Conservation (phyloP, 2,888 invertebrate genomes). For the Chaetogeoica ovagalla region DNA sequence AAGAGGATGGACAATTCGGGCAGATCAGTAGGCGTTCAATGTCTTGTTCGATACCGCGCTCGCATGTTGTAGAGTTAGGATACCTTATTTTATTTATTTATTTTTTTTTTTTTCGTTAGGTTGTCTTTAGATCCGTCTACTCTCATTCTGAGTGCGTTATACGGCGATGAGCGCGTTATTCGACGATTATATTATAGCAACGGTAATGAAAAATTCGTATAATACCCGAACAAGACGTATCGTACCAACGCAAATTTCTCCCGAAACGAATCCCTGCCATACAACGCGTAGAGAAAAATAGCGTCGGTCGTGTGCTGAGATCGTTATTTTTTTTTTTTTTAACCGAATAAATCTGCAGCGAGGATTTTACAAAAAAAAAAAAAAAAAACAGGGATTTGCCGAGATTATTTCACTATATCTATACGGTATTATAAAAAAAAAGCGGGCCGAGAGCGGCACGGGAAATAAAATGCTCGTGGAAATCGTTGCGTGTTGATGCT, state of each 20-base stretch:
- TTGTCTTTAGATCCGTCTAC: too few relatives aligned
- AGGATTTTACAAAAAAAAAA: slow-evolving; percentile 47
- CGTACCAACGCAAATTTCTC: not conserved
- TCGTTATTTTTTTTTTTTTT: slow-evolving; percentile 16
- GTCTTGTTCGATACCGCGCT: too few relatives aligned
- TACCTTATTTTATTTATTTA: too few relatives aligned
- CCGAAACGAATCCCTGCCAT: not conserved
- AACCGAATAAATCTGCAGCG: slow-evolving; percentile 41
- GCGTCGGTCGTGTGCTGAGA: not conserved
- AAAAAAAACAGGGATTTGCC: slow-evolving; percentile 27
- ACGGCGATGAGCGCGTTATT: too few relatives aligned
- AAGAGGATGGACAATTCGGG: too few relatives aligned
- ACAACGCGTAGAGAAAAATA: too few relatives aligned
- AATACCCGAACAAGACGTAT: slow-evolving; percentile 1
- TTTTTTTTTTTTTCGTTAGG: too few relatives aligned
- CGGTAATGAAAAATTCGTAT: slow-evolving; percentile 14
- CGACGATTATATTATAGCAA: too few relatives aligned
- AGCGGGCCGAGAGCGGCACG: too few relatives aligned
- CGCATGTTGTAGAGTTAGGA: too few relatives aligned
- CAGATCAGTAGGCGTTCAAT: too few relatives aligned
- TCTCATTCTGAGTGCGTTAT: too few relatives aligned
- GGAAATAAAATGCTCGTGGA: not conserved
- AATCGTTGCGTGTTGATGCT: slow-evolving; percentile 23
- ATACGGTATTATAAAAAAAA: not conserved
- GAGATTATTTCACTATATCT: slow-evolving; percentile 41